Evolutionary conservation across 1,140 invertebrate genomes (phyloP).

Genomic region (Drosophila serrata): DNA sequence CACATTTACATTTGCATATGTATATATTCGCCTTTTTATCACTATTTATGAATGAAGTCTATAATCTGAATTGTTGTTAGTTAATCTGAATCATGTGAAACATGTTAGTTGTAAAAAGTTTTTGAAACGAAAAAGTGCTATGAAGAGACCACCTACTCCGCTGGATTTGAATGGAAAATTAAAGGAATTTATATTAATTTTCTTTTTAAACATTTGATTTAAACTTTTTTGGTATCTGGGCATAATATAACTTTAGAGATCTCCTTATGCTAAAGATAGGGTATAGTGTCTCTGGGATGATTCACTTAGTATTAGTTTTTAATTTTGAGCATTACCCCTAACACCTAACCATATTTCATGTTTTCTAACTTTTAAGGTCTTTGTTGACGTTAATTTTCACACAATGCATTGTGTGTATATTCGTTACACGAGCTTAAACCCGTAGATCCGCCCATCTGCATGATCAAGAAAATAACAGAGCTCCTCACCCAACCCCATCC

Average conservation of each 20-base stretch:
- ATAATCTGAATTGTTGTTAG: constrained; percentile 34
- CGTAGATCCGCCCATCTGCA: constrained; percentile 9
- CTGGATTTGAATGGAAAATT: constrained; percentile 63
- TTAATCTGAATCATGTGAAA: constrained; percentile 58
- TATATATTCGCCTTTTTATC: constrained; percentile 10
- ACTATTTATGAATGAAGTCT: constrained; percentile 29
- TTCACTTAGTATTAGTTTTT: constrained; percentile 15
- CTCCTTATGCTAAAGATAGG: background rate
- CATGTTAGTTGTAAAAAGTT: constrained; percentile 59
- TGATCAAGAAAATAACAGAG: constrained; percentile 25
- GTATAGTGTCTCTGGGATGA: background rate
- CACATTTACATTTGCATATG: constrained; percentile 21
- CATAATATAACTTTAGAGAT: background rate
- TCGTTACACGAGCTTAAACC: constrained; percentile 47
- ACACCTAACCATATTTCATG: constrained; percentile 25
- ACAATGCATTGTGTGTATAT: constrained; percentile 45
- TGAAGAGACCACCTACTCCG: constrained; percentile 1
- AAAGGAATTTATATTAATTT: constrained; percentile 69
- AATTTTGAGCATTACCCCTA: background rate
- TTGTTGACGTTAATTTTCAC: constrained; percentile 37
- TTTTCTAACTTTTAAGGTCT: constrained; percentile 56
- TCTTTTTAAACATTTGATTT: constrained; percentile 57
- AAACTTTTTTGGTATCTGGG: constrained; percentile 46
- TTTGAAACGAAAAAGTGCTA: constrained; percentile 4
- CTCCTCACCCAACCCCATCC: background rate